Evolutionary conservation across 2,113 vertebrate genomes (phyloP), one percentile per base, ranked within the genome.

Genomic region (Telmatochromis bifrenatus): DNA sequence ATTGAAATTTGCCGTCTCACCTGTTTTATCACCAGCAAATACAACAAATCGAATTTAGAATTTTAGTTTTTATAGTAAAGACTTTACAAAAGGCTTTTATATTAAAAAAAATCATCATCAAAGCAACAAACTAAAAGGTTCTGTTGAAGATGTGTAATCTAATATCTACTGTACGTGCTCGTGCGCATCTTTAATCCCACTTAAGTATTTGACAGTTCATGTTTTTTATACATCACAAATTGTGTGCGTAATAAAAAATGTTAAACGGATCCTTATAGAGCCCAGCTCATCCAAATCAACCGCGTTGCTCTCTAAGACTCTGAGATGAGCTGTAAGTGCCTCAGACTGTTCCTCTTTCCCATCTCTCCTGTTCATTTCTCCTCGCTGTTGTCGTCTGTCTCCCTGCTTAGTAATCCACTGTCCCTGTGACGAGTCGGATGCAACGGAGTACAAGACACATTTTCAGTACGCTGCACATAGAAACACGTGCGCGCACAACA

Each of bases 371-470:
- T 89, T 68, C 2, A 14, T 26, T n/a, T 4, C 65, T 54, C 26
- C 47, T 82, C 1, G 3, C 75, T 39, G 11, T 60, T n/a, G 42
- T 17, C 9, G 28, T 84, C 77, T 26, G 81, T 79, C 15, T 54
- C 79, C 83, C 62, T 49, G 81, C 21, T 87, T 37, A 79, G 37
- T 81, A 82, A 89, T 85, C 84, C 85, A 77, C 35, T 55, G 77
- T 12, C 31, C 35, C 79, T 73, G 55, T 47, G 73, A 91, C 85
- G 82, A 89, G 83, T 91, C 85, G 33, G 79, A 88, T 49, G 11
- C 79, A 31, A 39, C 79, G 28, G 42, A 49, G 70, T 77, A 31
- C 15, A 12, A 0, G 42, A 68, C 56, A 54, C 53, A 68, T 77
- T 77, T 77, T 77, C 23, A 49, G 33, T 55, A 31, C 49, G 1